A percentile compares a stretch with the other conserved stretches of the same genome.
phyloP scores from a whole-genome alignment of 2,888 invertebrate genomes.

The Oithona nana region DNA sequence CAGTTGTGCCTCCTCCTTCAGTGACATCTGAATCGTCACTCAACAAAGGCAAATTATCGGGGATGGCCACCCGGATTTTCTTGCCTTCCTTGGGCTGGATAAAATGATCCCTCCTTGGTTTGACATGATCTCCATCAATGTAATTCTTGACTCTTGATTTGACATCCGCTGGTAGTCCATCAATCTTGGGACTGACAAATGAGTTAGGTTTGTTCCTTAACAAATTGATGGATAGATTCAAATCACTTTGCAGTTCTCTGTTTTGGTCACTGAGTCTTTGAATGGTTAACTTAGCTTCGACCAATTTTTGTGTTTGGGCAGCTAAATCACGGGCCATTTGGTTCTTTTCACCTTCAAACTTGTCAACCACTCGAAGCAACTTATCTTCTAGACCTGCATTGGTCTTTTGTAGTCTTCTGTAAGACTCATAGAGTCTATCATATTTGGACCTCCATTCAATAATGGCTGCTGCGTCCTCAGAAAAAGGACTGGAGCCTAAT shows the following conservation, averaged over 20 bases:
- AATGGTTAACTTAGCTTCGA: slow-evolving; percentile 64
- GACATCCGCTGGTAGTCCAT: neutral
- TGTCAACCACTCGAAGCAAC: slow-evolving; percentile 70
- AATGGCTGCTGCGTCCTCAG: neutral
- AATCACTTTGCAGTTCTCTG: slow-evolving; percentile 21
- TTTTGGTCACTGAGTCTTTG: slow-evolving; percentile 66
- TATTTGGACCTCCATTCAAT: slow-evolving; percentile 10
- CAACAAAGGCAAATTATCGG: neutral
- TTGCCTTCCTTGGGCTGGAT: slow-evolving; percentile 1
- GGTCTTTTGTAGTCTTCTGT: slow-evolving; percentile 76
- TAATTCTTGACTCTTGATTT: neutral
- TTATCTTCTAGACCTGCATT: slow-evolving; percentile 90
- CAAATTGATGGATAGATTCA: slow-evolving; percentile 2
- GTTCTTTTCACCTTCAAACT: slow-evolving; percentile 71
- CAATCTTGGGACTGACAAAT: neutral
- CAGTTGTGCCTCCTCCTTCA: slow-evolving; percentile 9
- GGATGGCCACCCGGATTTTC: neutral
- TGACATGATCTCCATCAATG: neutral
- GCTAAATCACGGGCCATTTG: slow-evolving; percentile 70
- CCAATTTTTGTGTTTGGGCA: slow-evolving; percentile 46
- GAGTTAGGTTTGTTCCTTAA: slow-evolving; percentile 4
- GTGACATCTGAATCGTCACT: neutral
- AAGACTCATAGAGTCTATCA: slow-evolving; percentile 65
- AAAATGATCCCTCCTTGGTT: neutral
- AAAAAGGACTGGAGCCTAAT: no score